A percentile compares a stretch with the other conserved stretches of the same genome.
These are phyloP conservation scores for Harpagoxenus sublaevis DNA, from an alignment of 2,888 invertebrate species.

Conservation along the genomic window DNA sequence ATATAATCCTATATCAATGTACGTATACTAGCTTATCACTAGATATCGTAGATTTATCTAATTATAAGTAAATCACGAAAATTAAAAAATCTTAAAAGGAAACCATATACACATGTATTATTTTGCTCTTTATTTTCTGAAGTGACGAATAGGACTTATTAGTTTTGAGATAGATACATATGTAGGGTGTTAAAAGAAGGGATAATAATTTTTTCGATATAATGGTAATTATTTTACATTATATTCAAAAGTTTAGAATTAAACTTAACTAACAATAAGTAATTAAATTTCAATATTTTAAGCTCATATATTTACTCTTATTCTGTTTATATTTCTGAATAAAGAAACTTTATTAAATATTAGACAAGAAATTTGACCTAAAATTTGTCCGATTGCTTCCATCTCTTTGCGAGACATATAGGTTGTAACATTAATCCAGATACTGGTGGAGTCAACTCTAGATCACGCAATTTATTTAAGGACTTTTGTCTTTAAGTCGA, in stretches of 20 bases:
- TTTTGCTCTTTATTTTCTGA: neutral
- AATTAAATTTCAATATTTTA: conserved; percentile 6
- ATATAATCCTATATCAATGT: no score
- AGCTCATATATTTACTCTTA: neutral
- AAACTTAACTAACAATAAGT: neutral
- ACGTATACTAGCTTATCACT: no score
- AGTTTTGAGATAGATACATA: neutral
- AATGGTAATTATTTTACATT: conserved; percentile 13
- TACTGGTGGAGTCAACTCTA: no score
- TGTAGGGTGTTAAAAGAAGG: neutral
- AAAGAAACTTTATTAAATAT: conserved; percentile 35
- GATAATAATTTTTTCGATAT: conserved; percentile 8
- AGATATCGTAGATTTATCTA: neutral
- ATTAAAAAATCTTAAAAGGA: neutral
- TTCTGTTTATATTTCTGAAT: neutral
- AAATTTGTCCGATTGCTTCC: no score
- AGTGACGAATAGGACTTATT: neutral
- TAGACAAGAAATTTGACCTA: conserved; percentile 30
- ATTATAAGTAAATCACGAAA: no score
- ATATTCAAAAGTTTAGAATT: conserved; percentile 35
- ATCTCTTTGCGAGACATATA: no score
- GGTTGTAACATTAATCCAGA: no score
- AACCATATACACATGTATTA: neutral
- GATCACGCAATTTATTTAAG: no score
- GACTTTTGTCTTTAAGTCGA: no score